Base-by-base conservation (phyloP, 2,888 invertebrate species). In the Hypsopygia costalis region DNA sequence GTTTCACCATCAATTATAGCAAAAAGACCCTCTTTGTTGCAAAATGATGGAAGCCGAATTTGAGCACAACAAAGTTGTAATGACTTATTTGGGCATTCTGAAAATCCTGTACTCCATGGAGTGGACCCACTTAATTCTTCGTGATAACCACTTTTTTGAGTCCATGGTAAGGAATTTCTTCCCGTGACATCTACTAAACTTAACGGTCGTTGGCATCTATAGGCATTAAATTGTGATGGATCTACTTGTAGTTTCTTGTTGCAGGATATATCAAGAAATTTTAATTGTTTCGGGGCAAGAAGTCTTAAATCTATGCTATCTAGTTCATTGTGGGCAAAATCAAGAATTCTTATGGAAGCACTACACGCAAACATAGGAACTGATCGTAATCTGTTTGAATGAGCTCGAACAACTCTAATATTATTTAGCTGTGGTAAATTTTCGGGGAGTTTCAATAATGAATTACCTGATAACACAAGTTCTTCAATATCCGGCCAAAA, bases 121-220 rank as follows among this genome's bases (percentile, higher is more conserved):
- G 92, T 93, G 5, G 62, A 52, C 1, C 91, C 88, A 44, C 72
- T 83, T 43, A 91, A 72, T 53, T 92, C 92, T 43, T 87, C 83
- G 36, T 89, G 91, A 51, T 92, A 85, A 32, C 77, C 81, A 57
- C 66, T 80, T 62, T 81, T 87, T 58, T 86, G 85, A 8, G 76
- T 68, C 72, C 78, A 91, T 0, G 95, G 94, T 40, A 94, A 64
- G 43, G 92, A 91, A 74, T 94, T 95, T 60, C 94, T 93, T 8
- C 96, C 96, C 0, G 95, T 94, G 0, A 96, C 96, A 68, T 96
- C 96, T 0, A 96, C 94, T 16, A 96, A 82, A 61, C 95, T 95
- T 80, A 96, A 91, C 3, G 95, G 94, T 31, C 95, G 85, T 68
- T 95, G 94, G 28, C 94, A 93, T 76, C 94, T 90, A 60, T 95